phyloP scores from a whole-genome alignment of 2,888 invertebrate genomes.

The Diloba caeruleocephala region DNA sequence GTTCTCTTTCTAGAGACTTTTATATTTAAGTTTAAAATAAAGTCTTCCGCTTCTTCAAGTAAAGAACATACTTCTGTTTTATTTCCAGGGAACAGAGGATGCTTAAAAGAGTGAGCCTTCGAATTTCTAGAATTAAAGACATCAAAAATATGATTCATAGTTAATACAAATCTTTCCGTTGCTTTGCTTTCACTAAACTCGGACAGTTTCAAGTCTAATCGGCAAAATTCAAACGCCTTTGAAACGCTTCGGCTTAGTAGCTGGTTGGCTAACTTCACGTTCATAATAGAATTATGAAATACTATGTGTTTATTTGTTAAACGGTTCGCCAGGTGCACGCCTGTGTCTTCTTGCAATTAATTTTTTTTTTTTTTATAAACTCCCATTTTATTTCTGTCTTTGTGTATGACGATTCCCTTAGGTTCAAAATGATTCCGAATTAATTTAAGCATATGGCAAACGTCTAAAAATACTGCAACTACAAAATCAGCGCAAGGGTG shows the following conservation, averaged over 20 bases:
- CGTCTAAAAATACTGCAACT: conserved; percentile 31
- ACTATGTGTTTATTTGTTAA: conserved; percentile 26
- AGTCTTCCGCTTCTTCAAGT: too few relatives aligned
- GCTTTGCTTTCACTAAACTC: conserved; percentile 15
- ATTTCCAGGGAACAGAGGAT: too few relatives aligned
- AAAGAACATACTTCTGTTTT: too few relatives aligned
- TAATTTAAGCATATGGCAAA: conserved; percentile 30
- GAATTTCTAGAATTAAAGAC: too few relatives aligned
- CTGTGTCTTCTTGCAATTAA: conserved; percentile 23
- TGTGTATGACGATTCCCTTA: conserved; percentile 19
- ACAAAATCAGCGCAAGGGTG: conserved; percentile 21
- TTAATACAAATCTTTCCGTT: conserved; percentile 28
- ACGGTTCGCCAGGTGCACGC: conserved; percentile 31
- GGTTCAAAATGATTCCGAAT: conserved; percentile 17
- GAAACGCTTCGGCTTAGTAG: conserved; percentile 26
- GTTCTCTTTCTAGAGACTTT: too few relatives aligned
- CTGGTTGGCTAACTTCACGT: conserved; percentile 38
- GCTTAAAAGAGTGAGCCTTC: too few relatives aligned
- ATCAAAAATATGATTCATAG: too few relatives aligned
- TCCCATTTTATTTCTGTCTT: conserved; percentile 12
- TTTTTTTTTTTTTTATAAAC: conserved; percentile 10
- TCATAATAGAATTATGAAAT: conserved; percentile 40
- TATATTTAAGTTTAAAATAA: too few relatives aligned
- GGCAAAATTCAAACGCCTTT: conserved; percentile 29
- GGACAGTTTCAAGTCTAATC: conserved; percentile 13